A percentile compares a stretch with the other conserved stretches of the same genome.
These are phyloP conservation scores for Phrixothrix hirtus DNA, from an alignment of 2,888 invertebrate genomes.

Conservation along the genomic window DNA sequence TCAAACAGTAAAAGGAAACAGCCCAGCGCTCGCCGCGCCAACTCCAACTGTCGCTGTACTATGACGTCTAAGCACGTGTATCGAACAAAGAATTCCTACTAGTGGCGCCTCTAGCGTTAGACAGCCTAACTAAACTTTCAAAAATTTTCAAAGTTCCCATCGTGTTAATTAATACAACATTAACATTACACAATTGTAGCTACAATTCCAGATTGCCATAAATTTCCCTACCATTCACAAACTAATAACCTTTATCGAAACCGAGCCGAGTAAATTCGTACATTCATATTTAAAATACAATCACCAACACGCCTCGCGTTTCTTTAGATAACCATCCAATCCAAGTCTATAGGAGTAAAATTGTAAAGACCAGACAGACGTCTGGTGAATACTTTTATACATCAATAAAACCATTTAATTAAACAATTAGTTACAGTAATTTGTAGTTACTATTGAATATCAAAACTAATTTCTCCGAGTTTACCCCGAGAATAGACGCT, in stretches of 20 bases:
- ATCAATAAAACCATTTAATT: background rate
- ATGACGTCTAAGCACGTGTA: slow-evolving; percentile 36
- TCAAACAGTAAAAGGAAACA: slow-evolving; percentile 15
- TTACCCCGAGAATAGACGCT: slow-evolving; percentile 32
- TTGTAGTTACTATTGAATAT: too few relatives aligned
- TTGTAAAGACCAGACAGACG: too few relatives aligned
- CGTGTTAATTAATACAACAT: background rate
- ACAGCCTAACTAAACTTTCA: background rate
- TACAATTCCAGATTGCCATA: too few relatives aligned
- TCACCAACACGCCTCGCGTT: too few relatives aligned
- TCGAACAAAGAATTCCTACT: slow-evolving; percentile 34
- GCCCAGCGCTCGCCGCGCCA: slow-evolving; percentile 26
- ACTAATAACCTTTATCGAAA: too few relatives aligned
- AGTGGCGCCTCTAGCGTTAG: slow-evolving; percentile 20
- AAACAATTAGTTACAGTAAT: too few relatives aligned
- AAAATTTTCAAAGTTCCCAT: background rate
- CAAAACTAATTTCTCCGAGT: slow-evolving; percentile 37
- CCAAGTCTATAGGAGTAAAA: too few relatives aligned
- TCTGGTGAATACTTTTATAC: background rate
- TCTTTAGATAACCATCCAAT: too few relatives aligned
- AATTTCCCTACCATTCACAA: too few relatives aligned
- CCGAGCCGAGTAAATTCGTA: too few relatives aligned
- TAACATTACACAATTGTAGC: too few relatives aligned
- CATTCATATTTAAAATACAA: too few relatives aligned
- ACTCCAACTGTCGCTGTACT: slow-evolving; percentile 25